A percentile compares a stretch with the other conserved stretches of the same genome.
Evolutionary conservation across 2,797 vertebrate species (phyloP).

Genomic region (Malurus leucopterus): DNA sequence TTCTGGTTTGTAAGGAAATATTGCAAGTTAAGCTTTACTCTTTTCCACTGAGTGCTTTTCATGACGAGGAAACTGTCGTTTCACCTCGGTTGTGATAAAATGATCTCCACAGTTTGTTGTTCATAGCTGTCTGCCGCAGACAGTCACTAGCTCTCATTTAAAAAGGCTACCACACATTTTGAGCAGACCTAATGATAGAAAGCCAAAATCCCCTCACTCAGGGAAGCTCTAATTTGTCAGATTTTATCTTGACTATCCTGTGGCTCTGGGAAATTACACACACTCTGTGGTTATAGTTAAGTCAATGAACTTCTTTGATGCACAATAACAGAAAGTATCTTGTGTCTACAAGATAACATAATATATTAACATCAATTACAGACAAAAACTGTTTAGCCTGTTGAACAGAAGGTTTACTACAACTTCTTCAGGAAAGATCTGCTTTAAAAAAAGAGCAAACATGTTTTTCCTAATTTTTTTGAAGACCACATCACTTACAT

Average conservation of each 20-base stretch:
- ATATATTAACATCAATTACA: conserved; percentile 19
- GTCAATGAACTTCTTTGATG: background rate
- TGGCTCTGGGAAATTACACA: conserved; percentile 2
- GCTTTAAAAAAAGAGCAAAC: background rate
- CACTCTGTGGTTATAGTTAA: conserved; percentile 1
- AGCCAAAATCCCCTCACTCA: background rate
- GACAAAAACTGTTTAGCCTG: background rate
- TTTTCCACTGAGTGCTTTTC: background rate
- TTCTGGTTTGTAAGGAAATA: background rate
- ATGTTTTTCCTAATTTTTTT: background rate
- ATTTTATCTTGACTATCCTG: conserved; percentile 21
- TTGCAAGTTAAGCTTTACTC: accelerated
- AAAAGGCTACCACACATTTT: background rate
- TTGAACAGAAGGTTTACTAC: conserved; percentile 14
- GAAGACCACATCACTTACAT: conserved; percentile 12
- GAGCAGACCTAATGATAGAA: background rate
- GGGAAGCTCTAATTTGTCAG: background rate
- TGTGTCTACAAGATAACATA: background rate
- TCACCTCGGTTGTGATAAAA: background rate
- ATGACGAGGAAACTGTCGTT: background rate
- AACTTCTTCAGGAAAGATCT: conserved; percentile 1
- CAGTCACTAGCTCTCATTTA: background rate
- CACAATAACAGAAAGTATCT: background rate
- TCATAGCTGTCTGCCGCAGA: conserved; percentile 1
- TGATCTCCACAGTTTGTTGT: background rate